Evolutionary conservation across 2,888 invertebrate species (phyloP).

Genomic region (Calliphora vomitoria): DNA sequence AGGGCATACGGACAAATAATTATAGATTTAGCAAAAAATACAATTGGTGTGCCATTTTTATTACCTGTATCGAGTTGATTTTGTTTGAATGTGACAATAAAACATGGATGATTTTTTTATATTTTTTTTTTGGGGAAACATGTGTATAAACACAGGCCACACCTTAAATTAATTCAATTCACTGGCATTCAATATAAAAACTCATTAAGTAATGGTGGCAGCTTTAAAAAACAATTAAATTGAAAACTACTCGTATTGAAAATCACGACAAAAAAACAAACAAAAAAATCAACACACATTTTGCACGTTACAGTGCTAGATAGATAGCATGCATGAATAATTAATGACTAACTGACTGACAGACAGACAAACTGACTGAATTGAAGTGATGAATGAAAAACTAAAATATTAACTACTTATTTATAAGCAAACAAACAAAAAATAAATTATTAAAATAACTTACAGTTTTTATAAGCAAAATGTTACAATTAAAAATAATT

Average conservation of each 20-base stretch:
- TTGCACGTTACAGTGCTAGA: constrained; percentile 27
- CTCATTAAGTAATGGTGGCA: constrained; percentile 69
- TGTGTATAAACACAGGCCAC: constrained; percentile 58
- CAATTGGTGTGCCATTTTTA: constrained; percentile 16
- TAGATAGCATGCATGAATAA: constrained; percentile 57
- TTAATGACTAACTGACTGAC: constrained; percentile 34
- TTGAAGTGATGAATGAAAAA: constrained; percentile 12
- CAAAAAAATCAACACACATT: constrained; percentile 33
- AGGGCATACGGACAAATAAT: constrained; percentile 13
- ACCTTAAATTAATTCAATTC: constrained; percentile 63
- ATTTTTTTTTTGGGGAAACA: constrained; percentile 38
- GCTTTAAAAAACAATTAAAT: constrained; percentile 69
- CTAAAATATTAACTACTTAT: not conserved
- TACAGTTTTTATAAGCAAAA: not conserved
- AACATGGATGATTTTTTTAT: constrained; percentile 34
- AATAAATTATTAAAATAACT: constrained; percentile 11
- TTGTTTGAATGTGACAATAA: constrained; percentile 39
- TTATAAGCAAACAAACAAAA: not conserved
- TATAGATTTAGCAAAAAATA: not conserved
- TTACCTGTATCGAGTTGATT: constrained; percentile 16
- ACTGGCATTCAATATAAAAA: constrained; percentile 42
- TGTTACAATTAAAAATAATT: constrained; percentile 65
- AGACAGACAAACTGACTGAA: constrained; percentile 3
- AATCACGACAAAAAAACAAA: constrained; percentile 31
- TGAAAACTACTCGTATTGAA: constrained; percentile 57